Percentiles rank a stretch among this genome's conserved stretches.
phyloP scores from a whole-genome alignment of 2,113 vertebrate species.

The Sorex araneus region DNA sequence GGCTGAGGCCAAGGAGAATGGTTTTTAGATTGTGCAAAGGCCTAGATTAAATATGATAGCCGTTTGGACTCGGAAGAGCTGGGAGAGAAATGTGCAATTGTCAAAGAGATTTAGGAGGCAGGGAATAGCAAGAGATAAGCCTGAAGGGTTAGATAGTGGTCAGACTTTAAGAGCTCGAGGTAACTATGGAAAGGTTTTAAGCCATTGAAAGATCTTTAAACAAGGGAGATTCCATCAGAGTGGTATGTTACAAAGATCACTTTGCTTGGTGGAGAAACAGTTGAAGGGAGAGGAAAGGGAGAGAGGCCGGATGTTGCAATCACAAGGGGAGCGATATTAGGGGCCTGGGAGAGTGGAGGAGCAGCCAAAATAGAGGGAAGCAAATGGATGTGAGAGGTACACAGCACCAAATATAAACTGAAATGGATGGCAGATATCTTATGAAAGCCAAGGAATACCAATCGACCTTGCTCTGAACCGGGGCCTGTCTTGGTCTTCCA shows the following conservation, averaged over 20 bases:
- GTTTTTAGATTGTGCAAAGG: background rate
- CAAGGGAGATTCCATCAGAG: background rate
- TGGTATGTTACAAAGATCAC: constrained; percentile 12
- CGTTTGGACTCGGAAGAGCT: background rate
- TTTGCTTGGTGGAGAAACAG: background rate
- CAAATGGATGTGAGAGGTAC: background rate
- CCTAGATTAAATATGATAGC: background rate
- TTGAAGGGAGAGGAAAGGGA: background rate
- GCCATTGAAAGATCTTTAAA: constrained; percentile 48
- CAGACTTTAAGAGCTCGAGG: background rate
- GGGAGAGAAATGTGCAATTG: constrained; percentile 11
- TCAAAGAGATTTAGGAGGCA: constrained; percentile 1
- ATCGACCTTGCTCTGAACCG: too few species aligned
- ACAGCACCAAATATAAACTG: background rate
- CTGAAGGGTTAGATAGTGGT: background rate
- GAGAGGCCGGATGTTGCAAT: background rate
- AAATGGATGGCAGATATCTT: background rate
- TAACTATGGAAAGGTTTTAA: constrained; percentile 34
- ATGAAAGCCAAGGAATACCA: too few species aligned
- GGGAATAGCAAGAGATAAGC: background rate
- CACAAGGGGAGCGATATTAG: background rate
- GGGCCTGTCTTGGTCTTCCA: background rate
- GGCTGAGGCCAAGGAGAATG: background rate
- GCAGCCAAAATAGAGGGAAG: background rate
- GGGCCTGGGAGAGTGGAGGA: background rate